phyloP scores from a whole-genome alignment of 2,797 vertebrate genomes.

The Rhinophrynus dorsalis region DNA sequence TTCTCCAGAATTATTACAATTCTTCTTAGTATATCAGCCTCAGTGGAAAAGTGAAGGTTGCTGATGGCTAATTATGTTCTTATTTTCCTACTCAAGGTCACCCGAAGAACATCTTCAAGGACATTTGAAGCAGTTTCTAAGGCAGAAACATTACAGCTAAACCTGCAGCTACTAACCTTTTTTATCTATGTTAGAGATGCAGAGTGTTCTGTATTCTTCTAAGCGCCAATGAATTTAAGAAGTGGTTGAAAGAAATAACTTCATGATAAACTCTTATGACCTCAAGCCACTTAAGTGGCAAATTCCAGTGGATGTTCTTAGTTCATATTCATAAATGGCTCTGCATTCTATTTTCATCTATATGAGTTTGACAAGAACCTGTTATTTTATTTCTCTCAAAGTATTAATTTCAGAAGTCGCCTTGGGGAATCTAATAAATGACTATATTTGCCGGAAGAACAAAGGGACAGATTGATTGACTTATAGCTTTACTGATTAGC shows the following conservation, averaged over 20 bases:
- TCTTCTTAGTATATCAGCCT: too few species aligned
- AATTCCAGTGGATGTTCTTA: background rate
- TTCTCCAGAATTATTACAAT: too few species aligned
- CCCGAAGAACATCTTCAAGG: background rate
- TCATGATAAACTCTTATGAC: background rate
- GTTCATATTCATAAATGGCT: background rate
- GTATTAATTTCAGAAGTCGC: constrained; percentile 30
- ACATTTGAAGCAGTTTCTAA: background rate
- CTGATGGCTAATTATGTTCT: constrained; percentile 2
- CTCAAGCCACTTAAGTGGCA: background rate
- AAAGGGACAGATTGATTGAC: constrained; percentile 33
- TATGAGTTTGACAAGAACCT: background rate
- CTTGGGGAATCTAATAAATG: constrained; percentile 29
- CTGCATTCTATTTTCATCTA: constrained; percentile 11
- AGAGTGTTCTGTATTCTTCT: background rate
- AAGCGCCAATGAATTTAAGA: background rate
- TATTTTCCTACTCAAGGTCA: constrained; percentile 10
- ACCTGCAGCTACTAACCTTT: background rate
- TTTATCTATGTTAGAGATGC: background rate
- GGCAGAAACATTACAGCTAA: background rate
- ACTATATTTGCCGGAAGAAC: constrained; percentile 21
- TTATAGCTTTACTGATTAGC: constrained; percentile 35
- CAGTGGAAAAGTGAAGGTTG: constrained; percentile 2
- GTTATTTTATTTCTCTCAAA: constrained; percentile 26
- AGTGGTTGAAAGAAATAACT: constrained; percentile 4